Evolutionary conservation across 2,797 vertebrate species (phyloP), one percentile per base, ranked within the genome.

Genomic region (Notamacropus eugenii): DNA sequence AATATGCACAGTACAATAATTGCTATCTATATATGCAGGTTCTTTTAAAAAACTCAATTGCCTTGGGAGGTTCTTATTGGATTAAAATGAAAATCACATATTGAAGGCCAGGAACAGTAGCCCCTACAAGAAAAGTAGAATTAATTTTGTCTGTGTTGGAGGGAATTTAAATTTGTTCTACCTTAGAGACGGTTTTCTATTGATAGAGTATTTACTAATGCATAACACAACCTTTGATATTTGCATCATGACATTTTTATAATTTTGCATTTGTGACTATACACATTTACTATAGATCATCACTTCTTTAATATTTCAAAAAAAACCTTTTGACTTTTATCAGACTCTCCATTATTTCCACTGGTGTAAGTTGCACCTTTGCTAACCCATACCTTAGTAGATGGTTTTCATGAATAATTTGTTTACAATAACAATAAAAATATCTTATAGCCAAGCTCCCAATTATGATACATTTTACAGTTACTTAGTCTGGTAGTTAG

Each of bases 21-120:
- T 94, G n/a, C 59, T 91, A 92, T 95, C 93, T 93, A n/a, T 91
- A n/a, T 91, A 58, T n/a, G 90, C 31, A 34, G 40, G 50, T 40
- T 28, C 82, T 52, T 4, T 82, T 40, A 12, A 40, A 34, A 74
- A 28, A 55, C 24, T 27, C 50, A 29, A 29, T 34, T 46, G 27
- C n/a, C 8, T 34, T 55, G 67, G n/a, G 52, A 92, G 52, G 4
- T 40, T 55, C 90, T 92, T 82, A 92, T 55, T 52, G 19, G 90
- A 13, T 34, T 50, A 91, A 91, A 90, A 67, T 34, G 24, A 67
- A 82, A 90, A 34, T 54, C 55, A 34, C 40, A 5, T 54, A n/a
- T 1, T 24, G 50, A 93, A 54, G 40, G 16, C n/a, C n/a, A 74
- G 19, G 67, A 74, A 24, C 59, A 74, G 1, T 40, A 74, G 67